Base-by-base conservation (phyloP, 2,797 vertebrate genomes). In the Siniperca scherzeri region DNA sequence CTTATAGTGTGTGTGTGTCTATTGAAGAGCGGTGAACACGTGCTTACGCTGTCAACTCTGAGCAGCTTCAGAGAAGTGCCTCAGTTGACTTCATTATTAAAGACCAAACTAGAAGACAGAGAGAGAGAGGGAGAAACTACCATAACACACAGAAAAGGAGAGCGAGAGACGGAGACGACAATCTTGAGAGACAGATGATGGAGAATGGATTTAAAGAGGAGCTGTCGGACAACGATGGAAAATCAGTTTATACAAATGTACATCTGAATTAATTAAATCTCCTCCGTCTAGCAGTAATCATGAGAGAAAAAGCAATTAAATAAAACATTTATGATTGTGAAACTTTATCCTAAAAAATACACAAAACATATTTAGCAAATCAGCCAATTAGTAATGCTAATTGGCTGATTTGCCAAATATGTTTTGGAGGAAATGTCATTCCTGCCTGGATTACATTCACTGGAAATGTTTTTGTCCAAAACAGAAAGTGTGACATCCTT, bases 41-140 rank as follows among this genome's bases (percentile, higher is more conserved):
- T 62, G 80, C 82, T 57, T 16, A 67, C 11, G 3, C 70, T 78
- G 42, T 80, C 79, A 88, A 82, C 74, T 74, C 62, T 74, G 46
- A 68, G 25, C 27, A 56, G 57, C 71, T 16, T 60, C 36, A 50
- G 69, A 69, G 30, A 73, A 64, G 59, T 68, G 52, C 60, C 78
- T 70, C 67, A 16, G 80, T 50, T 30, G 21, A 76, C 83, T 85
- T 60, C 66, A 87, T 80, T 84, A 84, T 91, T 82, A 68, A 88
- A 80, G 74, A 78, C 56, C 21, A 62, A 72, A 68, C 68, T 52
- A 50, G 36, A 79, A 72, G 73, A 71, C 4, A 21, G 16, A 77
- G n/a, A 60, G 74, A 50, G 66, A 66, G 3, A 57, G 30, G 30
- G 40, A 66, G 69, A 72, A 40, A 12, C 13, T 30, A 19, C 50